A percentile compares a stretch with the other conserved stretches of the same genome.
phyloP scores from a whole-genome alignment of 1,140 invertebrate genomes.

The Drosophila subobscura region DNA sequence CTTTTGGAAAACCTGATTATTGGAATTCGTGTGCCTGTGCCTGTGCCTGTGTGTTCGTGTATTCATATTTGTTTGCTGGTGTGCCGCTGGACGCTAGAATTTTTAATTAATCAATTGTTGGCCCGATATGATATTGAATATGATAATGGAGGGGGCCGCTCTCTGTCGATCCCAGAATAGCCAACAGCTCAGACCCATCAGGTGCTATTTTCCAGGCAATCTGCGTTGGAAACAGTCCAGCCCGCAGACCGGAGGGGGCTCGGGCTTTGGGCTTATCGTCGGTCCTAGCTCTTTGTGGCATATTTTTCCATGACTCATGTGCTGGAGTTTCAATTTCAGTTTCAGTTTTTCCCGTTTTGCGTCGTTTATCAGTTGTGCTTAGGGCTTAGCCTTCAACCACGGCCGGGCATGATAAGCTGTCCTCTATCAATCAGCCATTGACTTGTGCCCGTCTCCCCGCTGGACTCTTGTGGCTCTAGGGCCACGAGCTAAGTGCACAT shows the following conservation, averaged over 20 bases:
- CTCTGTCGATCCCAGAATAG: conserved; percentile 17
- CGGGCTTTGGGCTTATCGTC: too few species aligned
- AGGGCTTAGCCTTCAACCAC: conserved; percentile 28
- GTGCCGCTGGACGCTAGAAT: neutral
- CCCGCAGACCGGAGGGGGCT: conserved; percentile 9
- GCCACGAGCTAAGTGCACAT: conserved; percentile 8
- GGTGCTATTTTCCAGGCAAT: conserved; percentile 23
- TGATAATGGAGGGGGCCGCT: too few species aligned
- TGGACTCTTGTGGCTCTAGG: conserved; percentile 43
- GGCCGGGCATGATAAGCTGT: conserved; percentile 38
- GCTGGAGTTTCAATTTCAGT: conserved; percentile 5
- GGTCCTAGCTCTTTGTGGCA: too few species aligned
- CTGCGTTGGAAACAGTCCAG: conserved; percentile 28
- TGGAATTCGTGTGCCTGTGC: conserved; percentile 7
- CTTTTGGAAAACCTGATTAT: conserved; percentile 31
- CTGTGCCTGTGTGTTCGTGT: neutral
- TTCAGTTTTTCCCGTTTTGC: conserved; percentile 34
- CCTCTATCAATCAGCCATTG: conserved; percentile 56
- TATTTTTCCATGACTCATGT: conserved; percentile 22
- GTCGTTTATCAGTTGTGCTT: conserved; percentile 16
- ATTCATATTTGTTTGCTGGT: conserved; percentile 4
- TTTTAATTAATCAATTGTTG: conserved; percentile 44
- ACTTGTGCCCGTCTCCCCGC: conserved; percentile 23
- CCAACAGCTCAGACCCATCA: neutral
- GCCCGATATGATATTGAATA: conserved; percentile 14